Percentiles rank a stretch among this genome's conserved stretches.
phyloP scores from a whole-genome alignment of 30 jellyfish, hydroid and myxozoan genomes.

The Aurelia sp. region DNA sequence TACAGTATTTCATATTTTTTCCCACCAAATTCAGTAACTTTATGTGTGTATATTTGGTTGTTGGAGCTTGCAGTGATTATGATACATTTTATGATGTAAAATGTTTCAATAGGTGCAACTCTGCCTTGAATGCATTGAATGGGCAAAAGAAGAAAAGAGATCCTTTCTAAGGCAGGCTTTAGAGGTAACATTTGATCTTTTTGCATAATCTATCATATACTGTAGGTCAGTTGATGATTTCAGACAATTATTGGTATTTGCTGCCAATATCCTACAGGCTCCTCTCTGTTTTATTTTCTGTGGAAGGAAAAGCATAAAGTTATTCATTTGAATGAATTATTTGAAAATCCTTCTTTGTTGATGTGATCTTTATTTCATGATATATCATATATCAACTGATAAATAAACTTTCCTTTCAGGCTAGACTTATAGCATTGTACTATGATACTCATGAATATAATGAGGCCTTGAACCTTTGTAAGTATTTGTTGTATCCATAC shows the following conservation, averaged over 20 bases:
- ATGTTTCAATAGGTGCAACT: slow-evolving; percentile 69
- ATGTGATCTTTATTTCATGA: not conserved
- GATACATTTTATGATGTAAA: too few species aligned
- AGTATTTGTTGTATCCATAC: not conserved
- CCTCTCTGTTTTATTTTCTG: too few species aligned
- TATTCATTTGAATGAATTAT: too few species aligned
- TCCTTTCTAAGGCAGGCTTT: slow-evolving; percentile 87
- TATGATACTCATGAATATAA: slow-evolving; percentile 81
- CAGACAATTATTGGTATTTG: too few species aligned
- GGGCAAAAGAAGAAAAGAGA: slow-evolving; percentile 96
- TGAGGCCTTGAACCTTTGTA: slow-evolving; percentile 80
- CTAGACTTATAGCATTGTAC: slow-evolving; percentile 89
- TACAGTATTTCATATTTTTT: too few species aligned
- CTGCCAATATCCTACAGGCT: too few species aligned
- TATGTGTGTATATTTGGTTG: too few species aligned
- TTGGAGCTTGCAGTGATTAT: too few species aligned
- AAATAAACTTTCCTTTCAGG: slow-evolving; percentile 42
- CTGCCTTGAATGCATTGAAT: slow-evolving; percentile 89
- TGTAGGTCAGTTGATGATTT: too few species aligned
- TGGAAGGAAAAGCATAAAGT: too few species aligned
- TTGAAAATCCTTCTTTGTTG: not conserved
- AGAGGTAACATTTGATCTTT: slow-evolving; percentile 52
- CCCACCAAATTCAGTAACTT: too few species aligned
- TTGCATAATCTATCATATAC: too few species aligned
- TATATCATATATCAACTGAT: not conserved